Base-by-base conservation (phyloP, 2,888 invertebrate genomes). In the Pachycephus smyrnensis region DNA sequence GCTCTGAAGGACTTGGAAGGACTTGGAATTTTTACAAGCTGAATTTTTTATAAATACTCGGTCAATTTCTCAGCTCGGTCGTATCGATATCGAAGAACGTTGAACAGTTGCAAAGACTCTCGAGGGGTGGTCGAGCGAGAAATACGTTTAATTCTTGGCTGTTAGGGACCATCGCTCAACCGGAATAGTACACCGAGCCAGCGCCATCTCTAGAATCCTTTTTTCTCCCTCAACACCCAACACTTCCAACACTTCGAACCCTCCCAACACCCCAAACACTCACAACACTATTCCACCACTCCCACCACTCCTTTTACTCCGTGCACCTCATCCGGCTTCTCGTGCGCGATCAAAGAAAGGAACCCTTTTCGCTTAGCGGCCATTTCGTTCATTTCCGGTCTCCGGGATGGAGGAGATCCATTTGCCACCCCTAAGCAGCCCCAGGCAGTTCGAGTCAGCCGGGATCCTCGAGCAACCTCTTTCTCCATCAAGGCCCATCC, bases 331-430 rank as follows among this genome's bases (percentile, higher is more conserved):
- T 40, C 35, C 55, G 75, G 40, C 37, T 75, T 12, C 75, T 75
- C 78, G 40, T 40, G 84, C 81, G 86, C 88, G 86, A 87, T 89
- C 86, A 88, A 90, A 89, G 89, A 88, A 89, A 86, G 83, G 86
- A 89, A 88, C 88, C 88, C 89, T 87, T 88, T 89, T 90, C 88
- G 89, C 88, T 89, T 88, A 89, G 88, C 90, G 88, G 88, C 90
- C 89, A 90, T 91, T 90, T 88, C 89, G 88, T 90, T 91, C 90
- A 91, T 91, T 91, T 91, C 90, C 90, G 90, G 89, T 85, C 84
- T 84, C 85, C 78, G 33, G 82, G 78, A 80, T 80, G 77, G 80
- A 76, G 81, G 83, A 88, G 90, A 90, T 90, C 90, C 90, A 90
- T 91, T 90, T 91, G 89, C 90, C 87, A 86, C 76, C 78, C 78